Conservation (phyloP, 2,888 invertebrate species). For the Ophion ventricosus region DNA sequence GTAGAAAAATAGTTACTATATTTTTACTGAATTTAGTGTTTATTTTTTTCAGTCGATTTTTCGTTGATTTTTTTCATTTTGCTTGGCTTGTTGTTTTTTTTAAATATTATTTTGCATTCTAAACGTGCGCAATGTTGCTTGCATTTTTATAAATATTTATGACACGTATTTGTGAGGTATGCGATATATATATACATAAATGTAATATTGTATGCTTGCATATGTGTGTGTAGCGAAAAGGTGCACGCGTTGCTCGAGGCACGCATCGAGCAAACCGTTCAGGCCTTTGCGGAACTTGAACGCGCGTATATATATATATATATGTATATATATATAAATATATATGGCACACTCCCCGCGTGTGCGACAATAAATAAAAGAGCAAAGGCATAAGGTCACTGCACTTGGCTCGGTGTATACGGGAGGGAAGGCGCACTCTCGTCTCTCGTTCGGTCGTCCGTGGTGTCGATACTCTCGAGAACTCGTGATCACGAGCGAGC, state of each 20-base stretch:
- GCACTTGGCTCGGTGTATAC: conserved; percentile 7
- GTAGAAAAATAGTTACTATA: not conserved
- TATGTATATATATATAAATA: no score
- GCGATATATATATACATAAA: not conserved
- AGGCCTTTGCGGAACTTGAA: conserved; percentile 23
- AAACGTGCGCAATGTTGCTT: not conserved
- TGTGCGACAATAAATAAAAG: conserved; percentile 27
- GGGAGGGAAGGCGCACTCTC: not conserved
- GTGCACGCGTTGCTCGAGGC: not conserved
- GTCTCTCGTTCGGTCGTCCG: not conserved
- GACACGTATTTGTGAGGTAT: not conserved
- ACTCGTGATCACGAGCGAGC: not conserved
- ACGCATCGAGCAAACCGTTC: not conserved
- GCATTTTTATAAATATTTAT: not conserved
- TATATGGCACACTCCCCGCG: conserved; percentile 27
- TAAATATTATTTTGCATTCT: not conserved
- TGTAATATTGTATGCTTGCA: not conserved
- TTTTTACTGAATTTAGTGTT: not conserved
- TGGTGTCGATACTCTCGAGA: not conserved
- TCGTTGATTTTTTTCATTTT: not conserved
- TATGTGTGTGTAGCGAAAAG: no score
- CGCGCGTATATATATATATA: no score
- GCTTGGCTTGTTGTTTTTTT: not conserved
- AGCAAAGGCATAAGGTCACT: conserved; percentile 23
- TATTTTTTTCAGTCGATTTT: not conserved